phyloP scores from a whole-genome alignment of 1,140 invertebrate species.

The Scaptomyza graminum region DNA sequence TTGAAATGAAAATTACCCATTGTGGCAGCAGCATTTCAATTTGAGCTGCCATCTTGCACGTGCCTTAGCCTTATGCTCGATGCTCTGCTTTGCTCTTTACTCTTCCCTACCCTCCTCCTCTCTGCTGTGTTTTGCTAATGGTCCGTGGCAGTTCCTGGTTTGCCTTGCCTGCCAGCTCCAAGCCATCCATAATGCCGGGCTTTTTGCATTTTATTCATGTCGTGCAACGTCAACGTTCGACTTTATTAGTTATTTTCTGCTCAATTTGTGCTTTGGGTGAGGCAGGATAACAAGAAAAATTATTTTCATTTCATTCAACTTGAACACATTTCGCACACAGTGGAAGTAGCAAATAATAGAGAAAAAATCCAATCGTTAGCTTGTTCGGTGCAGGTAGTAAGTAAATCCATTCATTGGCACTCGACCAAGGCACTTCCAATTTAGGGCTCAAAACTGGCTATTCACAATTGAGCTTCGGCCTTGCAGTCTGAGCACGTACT shows the following conservation, averaged over 20 bases:
- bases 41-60: constrained; percentile 75
- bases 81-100: neutral
- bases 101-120: neutral
- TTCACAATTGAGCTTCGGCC: constrained; percentile 29
- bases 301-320: constrained; percentile 83
- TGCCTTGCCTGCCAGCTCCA: neutral
- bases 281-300: constrained; percentile 83
- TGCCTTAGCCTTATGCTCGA: constrained; percentile 59
- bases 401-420: constrained; percentile 55
- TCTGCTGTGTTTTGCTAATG: constrained; percentile 37
- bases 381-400: neutral
- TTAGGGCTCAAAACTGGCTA: constrained; percentile 20
- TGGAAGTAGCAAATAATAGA: constrained; percentile 29
- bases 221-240: constrained; percentile 65
- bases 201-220: constrained; percentile 73
- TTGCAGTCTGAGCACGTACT: constrained; percentile 40
- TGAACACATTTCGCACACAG: constrained; percentile 73
- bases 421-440: constrained; percentile 33
- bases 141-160: constrained; percentile 37
- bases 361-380: constrained; percentile 20
- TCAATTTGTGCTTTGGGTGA: constrained; percentile 73
- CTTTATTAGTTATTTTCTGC: constrained; percentile 83
- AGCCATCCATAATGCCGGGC: constrained; percentile 2
- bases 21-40: constrained; percentile 79
- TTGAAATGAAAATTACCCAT: constrained; percentile 84